Evolutionary conservation across 2,888 invertebrate species (phyloP).

Genomic region (Halictus quadricinctus): DNA sequence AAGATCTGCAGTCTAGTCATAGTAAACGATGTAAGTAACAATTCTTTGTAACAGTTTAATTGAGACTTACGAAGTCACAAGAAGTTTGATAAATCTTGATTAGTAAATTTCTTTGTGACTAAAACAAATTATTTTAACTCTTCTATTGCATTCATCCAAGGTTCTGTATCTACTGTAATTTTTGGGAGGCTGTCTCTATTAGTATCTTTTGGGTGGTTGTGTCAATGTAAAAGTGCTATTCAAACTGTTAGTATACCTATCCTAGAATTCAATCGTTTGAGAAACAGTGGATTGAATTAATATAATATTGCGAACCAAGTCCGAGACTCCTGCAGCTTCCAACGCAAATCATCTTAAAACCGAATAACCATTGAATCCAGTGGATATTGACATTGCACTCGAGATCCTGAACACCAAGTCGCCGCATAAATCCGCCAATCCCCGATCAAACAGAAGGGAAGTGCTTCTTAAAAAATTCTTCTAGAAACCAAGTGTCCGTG

Average conservation of each 20-base stretch:
- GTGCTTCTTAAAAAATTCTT: constrained; percentile 1
- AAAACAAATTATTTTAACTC: not conserved
- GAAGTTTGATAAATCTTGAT: not conserved
- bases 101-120: not conserved
- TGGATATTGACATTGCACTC: not conserved
- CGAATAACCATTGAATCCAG: not conserved
- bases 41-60: too few relatives aligned
- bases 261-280: not conserved
- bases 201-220: too few relatives aligned
- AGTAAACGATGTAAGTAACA: too few relatives aligned
- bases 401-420: not conserved
- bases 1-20: too few relatives aligned
- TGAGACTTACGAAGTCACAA: too few relatives aligned
- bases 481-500: not conserved
- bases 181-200: too few relatives aligned
- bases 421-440: not conserved
- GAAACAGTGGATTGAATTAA: not conserved
- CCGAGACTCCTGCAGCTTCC: not conserved
- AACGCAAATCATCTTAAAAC: not conserved
- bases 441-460: not conserved
- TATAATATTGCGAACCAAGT: not conserved
- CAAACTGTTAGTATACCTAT: too few relatives aligned
- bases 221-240: not conserved
- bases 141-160: too few relatives aligned
- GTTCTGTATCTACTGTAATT: too few relatives aligned